These are phyloP conservation scores for Gymnosoma rotundatum DNA, from an alignment of 2,888 invertebrate species.

Conservation along the genomic window DNA sequence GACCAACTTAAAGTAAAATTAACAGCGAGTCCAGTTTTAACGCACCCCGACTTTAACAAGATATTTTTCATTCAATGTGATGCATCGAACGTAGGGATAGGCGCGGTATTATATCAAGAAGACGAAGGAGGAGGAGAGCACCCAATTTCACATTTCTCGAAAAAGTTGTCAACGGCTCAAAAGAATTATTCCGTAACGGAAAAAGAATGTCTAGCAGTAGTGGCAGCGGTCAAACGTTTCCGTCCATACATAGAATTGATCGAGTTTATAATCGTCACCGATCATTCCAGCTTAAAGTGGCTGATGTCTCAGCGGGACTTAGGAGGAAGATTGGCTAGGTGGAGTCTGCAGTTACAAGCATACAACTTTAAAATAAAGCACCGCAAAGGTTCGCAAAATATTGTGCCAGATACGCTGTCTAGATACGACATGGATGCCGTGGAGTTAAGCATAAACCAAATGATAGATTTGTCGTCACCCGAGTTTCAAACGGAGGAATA, in stretches of 20 bases:
- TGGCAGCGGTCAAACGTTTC: not conserved
- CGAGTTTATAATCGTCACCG: constrained; percentile 32
- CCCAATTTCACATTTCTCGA: not conserved
- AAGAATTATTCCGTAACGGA: not conserved
- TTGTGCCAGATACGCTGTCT: constrained; percentile 8
- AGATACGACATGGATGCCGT: not conserved
- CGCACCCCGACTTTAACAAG: too few species aligned
- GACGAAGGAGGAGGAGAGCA: not conserved
- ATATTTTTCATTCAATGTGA: too few species aligned
- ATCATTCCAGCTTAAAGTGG: constrained; percentile 45
- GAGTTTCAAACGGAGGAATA: not conserved
- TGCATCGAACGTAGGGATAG: too few species aligned
- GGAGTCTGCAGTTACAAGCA: too few species aligned
- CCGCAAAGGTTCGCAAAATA: not conserved
- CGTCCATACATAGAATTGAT: constrained; percentile 33
- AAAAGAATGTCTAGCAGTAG: not conserved
- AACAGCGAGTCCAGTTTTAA: too few species aligned
- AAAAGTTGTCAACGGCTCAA: not conserved
- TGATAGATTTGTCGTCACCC: not conserved
- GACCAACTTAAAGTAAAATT: too few species aligned
- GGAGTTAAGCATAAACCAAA: not conserved
- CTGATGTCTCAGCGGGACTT: constrained; percentile 14
- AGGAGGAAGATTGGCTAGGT: too few species aligned
- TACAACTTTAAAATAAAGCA: not conserved
- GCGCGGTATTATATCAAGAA: not conserved